Evolutionary conservation across 1,140 invertebrate genomes (phyloP), one percentile per base, ranked within the genome.

Genomic region (Drosophila funebris): DNA sequence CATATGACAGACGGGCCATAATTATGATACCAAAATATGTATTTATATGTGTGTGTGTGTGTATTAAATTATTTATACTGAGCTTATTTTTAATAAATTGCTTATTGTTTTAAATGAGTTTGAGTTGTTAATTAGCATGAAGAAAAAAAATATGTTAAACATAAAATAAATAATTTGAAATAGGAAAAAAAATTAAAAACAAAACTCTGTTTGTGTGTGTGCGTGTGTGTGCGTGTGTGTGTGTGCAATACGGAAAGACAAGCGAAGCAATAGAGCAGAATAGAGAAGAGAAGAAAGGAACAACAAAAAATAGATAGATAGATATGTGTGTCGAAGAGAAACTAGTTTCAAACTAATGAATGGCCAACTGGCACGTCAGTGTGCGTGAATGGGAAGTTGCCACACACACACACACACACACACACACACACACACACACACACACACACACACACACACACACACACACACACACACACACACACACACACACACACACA

Each of bases 21-120:
- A 69, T 73, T 62, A 70, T 69, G 66, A 57, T 62, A 57, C 33
- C 56, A 61, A 67, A 53, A 48, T 58, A 44, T 56, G n/a, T 27
- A 46, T 53, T 4, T 13, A 22, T 53, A 14, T 8, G 3, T 39
- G 20, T 33, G 36, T 50, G 14, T 52, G 58, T 57, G 48, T 85
- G 76, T 85, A 87, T 81, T 77, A 81, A 81, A 75, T 81, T 77
- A 85, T 77, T 85, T 77, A 81, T 81, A 87, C 87, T 11, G 18
- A 63, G 66, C 74, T 43, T 66, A 33, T 29, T 87, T 78, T 79
- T 72, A 76, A 87, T 88, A 80, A 87, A 87, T 88, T 78, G 82
- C 82, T 81, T 87, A 85, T 87, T 85, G 82, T 87, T 85, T 87
- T 71, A 81, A 85, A 85, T 85, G 78, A 84, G 76, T 84, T 87